These are phyloP conservation scores for Lagodon rhomboides DNA, from an alignment of 2,797 vertebrate species.

Conservation along the genomic window DNA sequence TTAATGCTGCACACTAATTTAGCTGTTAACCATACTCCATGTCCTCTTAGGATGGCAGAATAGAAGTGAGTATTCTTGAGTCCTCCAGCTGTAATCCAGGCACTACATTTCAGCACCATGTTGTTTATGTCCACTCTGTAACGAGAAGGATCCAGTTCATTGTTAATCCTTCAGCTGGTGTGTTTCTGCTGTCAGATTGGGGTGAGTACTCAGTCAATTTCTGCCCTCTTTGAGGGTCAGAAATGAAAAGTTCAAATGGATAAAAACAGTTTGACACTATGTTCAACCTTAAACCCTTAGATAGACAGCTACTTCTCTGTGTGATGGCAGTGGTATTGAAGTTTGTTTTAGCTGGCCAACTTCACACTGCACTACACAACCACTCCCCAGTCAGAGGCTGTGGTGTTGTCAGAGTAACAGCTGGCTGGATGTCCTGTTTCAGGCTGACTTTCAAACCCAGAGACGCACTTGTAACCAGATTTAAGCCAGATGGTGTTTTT, in stretches of 20 bases:
- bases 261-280: constrained; percentile 41
- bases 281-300: constrained; percentile 22
- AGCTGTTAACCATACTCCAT: too few relatives aligned
- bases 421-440: constrained; percentile 73
- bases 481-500: constrained; percentile 77
- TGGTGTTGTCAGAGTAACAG: constrained; percentile 67
- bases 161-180: constrained; percentile 13
- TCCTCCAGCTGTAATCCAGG: constrained; percentile 21
- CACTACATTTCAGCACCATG: constrained; percentile 42
- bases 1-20: too few relatives aligned
- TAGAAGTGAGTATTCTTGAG: background rate
- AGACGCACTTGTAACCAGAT: constrained; percentile 60
- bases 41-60: background rate
- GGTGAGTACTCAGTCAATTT: constrained; percentile 16
- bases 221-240: constrained; percentile 26
- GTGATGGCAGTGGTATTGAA: constrained; percentile 6
- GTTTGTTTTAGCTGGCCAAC: constrained; percentile 22
- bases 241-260: constrained; percentile 51
- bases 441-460: constrained; percentile 75
- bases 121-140: background rate
- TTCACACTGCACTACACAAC: constrained; percentile 10
- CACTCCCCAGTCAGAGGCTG: constrained; percentile 42
- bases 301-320: constrained; percentile 21
- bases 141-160: constrained; percentile 10
- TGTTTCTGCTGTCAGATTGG: constrained; percentile 35